phyloP scores from a whole-genome alignment of 1,140 invertebrate genomes.

The Daktulosphaira vitifoliae region DNA sequence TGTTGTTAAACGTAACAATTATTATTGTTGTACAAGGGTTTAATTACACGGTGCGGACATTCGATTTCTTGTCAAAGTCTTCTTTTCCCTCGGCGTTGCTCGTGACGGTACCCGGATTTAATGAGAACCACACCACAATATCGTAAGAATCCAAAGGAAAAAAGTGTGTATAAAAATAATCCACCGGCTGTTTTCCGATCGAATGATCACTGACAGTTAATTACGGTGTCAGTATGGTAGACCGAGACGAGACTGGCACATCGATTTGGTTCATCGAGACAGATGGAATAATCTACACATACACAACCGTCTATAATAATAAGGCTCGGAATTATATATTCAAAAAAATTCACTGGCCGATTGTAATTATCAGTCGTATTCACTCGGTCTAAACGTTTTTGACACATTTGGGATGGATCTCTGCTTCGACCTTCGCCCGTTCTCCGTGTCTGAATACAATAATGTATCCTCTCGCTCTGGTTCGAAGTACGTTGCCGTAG shows the following conservation, averaged over 20 bases:
- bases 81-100: background rate
- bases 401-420: background rate
- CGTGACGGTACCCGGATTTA: background rate
- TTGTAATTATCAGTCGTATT: slow-evolving; percentile 11
- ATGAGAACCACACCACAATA: no score
- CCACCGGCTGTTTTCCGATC: slow-evolving; percentile 5
- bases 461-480: no score
- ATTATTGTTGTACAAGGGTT: background rate
- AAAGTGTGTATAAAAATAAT: background rate
- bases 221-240: background rate
- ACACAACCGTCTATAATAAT: background rate
- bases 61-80: slow-evolving; percentile 9
- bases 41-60: slow-evolving; percentile 14
- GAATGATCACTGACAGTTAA: slow-evolving; percentile 31
- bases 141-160: no score
- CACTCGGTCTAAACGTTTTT: background rate
- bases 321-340: slow-evolving; percentile 20
- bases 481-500: background rate
- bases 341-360: slow-evolving; percentile 15
- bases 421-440: background rate
- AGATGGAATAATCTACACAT: background rate
- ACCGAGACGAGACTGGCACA: background rate
- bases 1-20: background rate
- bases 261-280: slow-evolving; percentile 27
- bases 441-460: no score